Evolutionary conservation across 2,797 vertebrate species (phyloP).

Genomic region (Molossus molossus): DNA sequence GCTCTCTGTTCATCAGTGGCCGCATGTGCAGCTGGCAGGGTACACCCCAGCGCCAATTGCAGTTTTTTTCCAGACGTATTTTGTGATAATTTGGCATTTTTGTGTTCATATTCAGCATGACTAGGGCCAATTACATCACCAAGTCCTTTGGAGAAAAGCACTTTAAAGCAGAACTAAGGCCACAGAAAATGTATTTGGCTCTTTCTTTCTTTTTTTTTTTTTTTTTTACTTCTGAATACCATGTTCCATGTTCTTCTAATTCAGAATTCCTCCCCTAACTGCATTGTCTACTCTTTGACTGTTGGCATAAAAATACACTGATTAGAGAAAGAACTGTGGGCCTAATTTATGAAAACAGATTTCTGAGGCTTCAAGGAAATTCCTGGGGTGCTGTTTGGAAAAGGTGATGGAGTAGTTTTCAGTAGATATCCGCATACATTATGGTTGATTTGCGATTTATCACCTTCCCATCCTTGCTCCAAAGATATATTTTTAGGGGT

Average conservation of each 20-base stretch:
- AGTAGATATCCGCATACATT: slow-evolving; percentile 78
- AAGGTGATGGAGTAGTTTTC: slow-evolving; percentile 76
- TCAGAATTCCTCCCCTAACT: slow-evolving; percentile 67
- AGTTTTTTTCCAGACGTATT: not conserved
- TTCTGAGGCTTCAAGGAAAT: slow-evolving; percentile 68
- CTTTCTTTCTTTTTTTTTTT: not conserved
- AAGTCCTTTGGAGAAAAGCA: slow-evolving; percentile 31
- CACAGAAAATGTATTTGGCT: slow-evolving; percentile 39
- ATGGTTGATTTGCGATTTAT: slow-evolving; percentile 77
- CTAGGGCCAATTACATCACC: not conserved
- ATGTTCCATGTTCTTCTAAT: slow-evolving; percentile 59
- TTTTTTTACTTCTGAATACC: not conserved
- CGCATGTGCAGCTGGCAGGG: not conserved
- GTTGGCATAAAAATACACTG: slow-evolving; percentile 76
- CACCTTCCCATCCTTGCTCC: slow-evolving; percentile 50
- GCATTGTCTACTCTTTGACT: slow-evolving; percentile 68
- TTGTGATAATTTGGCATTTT: slow-evolving; percentile 52
- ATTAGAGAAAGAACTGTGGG: slow-evolving; percentile 73
- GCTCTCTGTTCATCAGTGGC: not conserved
- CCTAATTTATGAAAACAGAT: slow-evolving; percentile 73
- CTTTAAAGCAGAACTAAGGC: slow-evolving; percentile 59
- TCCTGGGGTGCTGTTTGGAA: slow-evolving; percentile 35
- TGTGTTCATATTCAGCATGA: slow-evolving; percentile 49
- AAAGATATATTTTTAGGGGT: slow-evolving; percentile 71
- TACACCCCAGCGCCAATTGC: not conserved